These are phyloP conservation scores for Smittia aterrima DNA, from an alignment of 2,888 invertebrate genomes.

Conservation along the genomic window DNA sequence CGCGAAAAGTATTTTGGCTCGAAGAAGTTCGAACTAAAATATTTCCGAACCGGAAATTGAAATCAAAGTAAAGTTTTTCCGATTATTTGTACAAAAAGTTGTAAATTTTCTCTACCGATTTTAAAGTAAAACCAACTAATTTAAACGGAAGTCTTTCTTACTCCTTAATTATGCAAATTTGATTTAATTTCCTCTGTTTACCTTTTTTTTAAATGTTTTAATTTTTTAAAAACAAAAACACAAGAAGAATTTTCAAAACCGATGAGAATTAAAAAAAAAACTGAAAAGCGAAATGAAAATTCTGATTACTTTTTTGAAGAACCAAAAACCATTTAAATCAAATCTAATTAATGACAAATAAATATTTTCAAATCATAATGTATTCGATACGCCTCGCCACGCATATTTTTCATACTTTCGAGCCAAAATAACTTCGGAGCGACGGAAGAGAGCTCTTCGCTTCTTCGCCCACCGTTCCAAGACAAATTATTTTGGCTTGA, in stretches of 20 bases:
- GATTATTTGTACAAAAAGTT: conserved; percentile 35
- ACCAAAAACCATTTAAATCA: conserved; percentile 40
- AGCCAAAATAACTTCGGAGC: not conserved
- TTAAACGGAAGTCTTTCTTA: not conserved
- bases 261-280: conserved; percentile 17
- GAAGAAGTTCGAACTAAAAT: not conserved
- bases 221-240: not conserved
- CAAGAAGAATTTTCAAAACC: not conserved
- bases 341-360: conserved; percentile 23
- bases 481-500: not conserved
- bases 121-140: conserved; percentile 12
- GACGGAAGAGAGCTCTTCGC: not conserved
- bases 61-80: not conserved
- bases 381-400: conserved; percentile 35
- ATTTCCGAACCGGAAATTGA: not conserved
- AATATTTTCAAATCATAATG: conserved; percentile 22
- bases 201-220: not conserved
- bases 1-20: not conserved
- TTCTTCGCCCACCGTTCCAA: not conserved
- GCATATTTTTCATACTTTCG: conserved; percentile 26
- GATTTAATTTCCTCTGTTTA: too few species aligned
- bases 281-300: conserved; percentile 2
- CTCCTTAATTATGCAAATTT: not conserved
- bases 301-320: conserved; percentile 30
- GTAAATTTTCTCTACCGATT: conserved; percentile 25